Evolutionary conservation across 2,113 vertebrate species (phyloP), one percentile per base, ranked within the genome.

Genomic region (zebrafish (Danio rerio)): DNA sequence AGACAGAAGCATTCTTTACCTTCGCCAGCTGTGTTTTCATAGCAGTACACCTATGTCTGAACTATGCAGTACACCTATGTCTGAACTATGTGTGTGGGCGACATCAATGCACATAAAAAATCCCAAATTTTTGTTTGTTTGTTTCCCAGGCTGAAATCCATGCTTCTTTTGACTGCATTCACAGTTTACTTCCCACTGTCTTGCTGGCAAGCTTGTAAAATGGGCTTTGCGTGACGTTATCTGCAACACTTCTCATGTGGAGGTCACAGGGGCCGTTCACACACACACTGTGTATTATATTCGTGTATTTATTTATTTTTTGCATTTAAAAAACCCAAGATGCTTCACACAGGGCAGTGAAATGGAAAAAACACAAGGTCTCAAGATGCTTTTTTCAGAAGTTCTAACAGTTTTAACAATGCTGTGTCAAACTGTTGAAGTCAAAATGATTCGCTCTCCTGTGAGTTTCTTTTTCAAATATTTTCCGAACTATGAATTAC

Each of bases 191-290:
- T 68, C 9, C 16, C 16, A 0, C 16, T 45, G 18, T 43, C 43
- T 47, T 47, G 65, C 65, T 68, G 11, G 16, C 65, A 68, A 68
- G 42, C 65, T 68, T 68, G 42, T 68, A 68, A 47, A 68, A 68
- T 18, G 2, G 2, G 2, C 16, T 47, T 43, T 68, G 42, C 42
- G 16, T 68, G 42, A 47, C 43, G 2, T n/a, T 68, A 47, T 68
- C 16, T 10, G 65, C 15, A 47, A 68, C 42, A 68, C 16, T 47
- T 68, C 6, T 47, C 42, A 0, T 3, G 42, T 11, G 42, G 42
- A 18, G 65, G 65, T 68, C 65, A 68, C 16, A 68, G 63, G 31
- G 31, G 31, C 31, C 31, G 1, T 31, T 31, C 31, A 15, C 15
- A n/a, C 63, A 45, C 5, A 66, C 8, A 11, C 10, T 9, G 58